phyloP scores from a whole-genome alignment of 2,888 invertebrate species.

The Aphidoletes aphidimyza region DNA sequence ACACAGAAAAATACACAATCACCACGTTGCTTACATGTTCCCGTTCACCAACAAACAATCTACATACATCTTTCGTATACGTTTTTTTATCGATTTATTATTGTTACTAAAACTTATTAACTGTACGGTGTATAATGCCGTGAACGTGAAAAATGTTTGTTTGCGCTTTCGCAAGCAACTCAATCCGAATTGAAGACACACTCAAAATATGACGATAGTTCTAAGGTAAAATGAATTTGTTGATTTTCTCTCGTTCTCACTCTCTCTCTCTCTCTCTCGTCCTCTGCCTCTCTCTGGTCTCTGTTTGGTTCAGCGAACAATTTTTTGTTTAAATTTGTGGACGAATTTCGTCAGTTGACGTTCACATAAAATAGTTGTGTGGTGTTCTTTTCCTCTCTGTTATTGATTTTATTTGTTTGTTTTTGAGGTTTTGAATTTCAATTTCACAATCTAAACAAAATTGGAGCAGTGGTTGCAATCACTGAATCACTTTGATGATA shows the following conservation, averaged over 20 bases:
- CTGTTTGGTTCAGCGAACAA: too few species aligned
- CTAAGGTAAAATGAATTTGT: neutral
- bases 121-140: conserved; percentile 9
- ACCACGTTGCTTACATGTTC: neutral
- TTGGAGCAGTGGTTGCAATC: too few species aligned
- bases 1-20: neutral
- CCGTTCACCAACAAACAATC: conserved; percentile 13
- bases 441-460: too few species aligned
- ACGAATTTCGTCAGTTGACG: neutral
- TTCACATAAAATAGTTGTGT: neutral
- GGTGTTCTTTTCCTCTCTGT: neutral
- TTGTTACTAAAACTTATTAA: conserved; percentile 37
- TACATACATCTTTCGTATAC: neutral
- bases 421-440: neutral
- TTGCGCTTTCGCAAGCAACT: neutral
- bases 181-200: neutral
- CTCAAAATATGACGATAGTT: neutral
- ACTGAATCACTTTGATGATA: too few species aligned
- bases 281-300: neutral
- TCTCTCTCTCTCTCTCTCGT: neutral
- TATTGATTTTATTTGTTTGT: neutral
- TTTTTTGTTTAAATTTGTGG: neutral
- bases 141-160: neutral
- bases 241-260: neutral
- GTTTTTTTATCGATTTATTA: conserved; percentile 36